Base-by-base conservation (phyloP, 1,140 invertebrate species). In the Lordiphosa mommai region DNA sequence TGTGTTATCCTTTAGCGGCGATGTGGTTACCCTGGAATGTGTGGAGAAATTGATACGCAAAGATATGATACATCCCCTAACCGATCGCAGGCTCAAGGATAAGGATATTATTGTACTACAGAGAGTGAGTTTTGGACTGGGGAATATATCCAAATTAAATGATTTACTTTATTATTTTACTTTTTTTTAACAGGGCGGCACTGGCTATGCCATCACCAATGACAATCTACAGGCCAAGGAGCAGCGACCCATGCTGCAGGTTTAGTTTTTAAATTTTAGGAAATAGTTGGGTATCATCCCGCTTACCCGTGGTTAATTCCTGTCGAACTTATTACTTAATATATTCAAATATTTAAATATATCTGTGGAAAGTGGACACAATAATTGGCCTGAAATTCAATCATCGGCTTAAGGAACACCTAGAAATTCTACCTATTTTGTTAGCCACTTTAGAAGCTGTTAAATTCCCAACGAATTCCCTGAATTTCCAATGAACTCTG, bases 61-160 rank as follows among this genome's bases (percentile, higher is more conserved):
- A 87, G 98, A 99, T 88, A 98, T 97, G 98, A 91, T 97, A 3
- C 97, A 99, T 91, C 98, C 98, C 0, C 91, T 98, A 0, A 98
- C 96, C 56, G 94, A 93, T 55, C 92, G 95, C 67, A 95, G 94
- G 88, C 87, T 99, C n/a, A 94, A 92, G 53, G 96, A 99, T 66
- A 94, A 94, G 73, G 98, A 99, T 88, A 97, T 99, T 10, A 98
- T 99, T 88, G 91, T 91, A 29, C 86, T 99, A 64, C 95, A 99
- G 89, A 93, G 97, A 88, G 95, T 96, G 91, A 91, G 80, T 80
- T 20, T 0, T 27, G 23, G 6, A 7, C 4, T 7, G 23, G 7
- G 23, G 5, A n/a, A n/a, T n/a, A n/a, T n/a, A n/a, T 40, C 0
- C 1, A 6, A 1, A 2, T 10, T 9, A 2, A 6, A 2, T 27